Base-by-base conservation (phyloP, 2,797 vertebrate genomes). In the Mormyrops attenuatus region DNA sequence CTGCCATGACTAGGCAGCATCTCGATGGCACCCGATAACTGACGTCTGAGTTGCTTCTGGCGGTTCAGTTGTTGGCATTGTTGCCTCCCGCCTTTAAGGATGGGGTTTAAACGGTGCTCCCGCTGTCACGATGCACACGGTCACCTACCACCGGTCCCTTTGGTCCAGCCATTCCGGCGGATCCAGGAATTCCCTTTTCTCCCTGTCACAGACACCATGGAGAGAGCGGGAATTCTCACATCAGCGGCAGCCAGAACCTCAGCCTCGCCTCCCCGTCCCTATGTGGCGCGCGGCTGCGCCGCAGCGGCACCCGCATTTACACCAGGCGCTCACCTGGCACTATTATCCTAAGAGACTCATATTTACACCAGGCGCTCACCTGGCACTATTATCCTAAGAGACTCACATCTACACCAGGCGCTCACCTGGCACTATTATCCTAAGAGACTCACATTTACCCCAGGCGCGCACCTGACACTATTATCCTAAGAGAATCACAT, bases 121-220 rank as follows among this genome's bases (percentile, higher is more conserved):
- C 8, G 0, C 22, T 13, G 60, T 30, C 30, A 20, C 9, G 11
- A 17, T 50, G 49, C 2, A 52, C 0, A 26, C 17, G 5, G 50
- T 20, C 4, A 87, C 90, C 38, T 92, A 95, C 94, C 92, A 91
- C 90, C 30, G 77, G 82, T 90, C 94, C 94, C 88, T 87, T 91
- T 3, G 85, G 69, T 73, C 94, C 94, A 5, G 88, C 15, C 41
- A 91, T 89, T 3, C 94, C 94, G 13, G 86, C 53, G 7, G 87
- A 44, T 55, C 94, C 94, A 60, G 92, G 89, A 6, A 77, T 38
- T 1, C 94, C 94, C 34, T 88, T 90, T 66, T 89, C 89, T 11
- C 94, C 94, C 93, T 94, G 89, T 88, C 30, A 90, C 55, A 91
- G 26, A 55, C 26, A 90, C 3, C n/a, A 85, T 63, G 80, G 53